A percentile compares a stretch with the other conserved stretches of the same genome.
Conservation (phyloP, 2,797 vertebrate genomes). For the Steatocranus sp. region DNA sequence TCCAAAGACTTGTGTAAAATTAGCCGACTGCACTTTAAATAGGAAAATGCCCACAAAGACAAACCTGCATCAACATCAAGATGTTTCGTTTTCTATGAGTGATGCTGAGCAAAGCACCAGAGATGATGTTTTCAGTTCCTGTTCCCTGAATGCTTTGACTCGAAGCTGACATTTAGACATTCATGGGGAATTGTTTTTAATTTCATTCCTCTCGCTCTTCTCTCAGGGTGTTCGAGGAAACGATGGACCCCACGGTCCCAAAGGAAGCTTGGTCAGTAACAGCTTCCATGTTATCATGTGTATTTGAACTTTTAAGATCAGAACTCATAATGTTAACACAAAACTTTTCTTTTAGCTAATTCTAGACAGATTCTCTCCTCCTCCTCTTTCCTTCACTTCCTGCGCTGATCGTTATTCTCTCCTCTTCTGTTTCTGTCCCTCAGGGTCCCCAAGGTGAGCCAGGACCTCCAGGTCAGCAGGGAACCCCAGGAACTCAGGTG, state of each 20-base stretch:
- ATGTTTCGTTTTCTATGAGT: neutral
- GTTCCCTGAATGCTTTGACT: fast-evolving
- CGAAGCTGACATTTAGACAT: neutral
- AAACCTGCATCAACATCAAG: fast-evolving
- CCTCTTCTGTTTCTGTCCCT: neutral
- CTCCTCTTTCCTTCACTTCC: neutral
- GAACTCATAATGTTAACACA: fast-evolving
- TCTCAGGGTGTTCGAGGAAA: slow-evolving; percentile 87
- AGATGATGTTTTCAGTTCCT: neutral
- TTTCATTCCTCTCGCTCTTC: neutral
- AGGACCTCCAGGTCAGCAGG: slow-evolving; percentile 89
- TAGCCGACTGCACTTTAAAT: fast-evolving
- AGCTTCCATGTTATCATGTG: fast-evolving
- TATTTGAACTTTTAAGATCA: neutral
- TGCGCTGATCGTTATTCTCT: neutral
- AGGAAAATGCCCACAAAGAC: fast-evolving
- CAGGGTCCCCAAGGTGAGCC: slow-evolving; percentile 92
- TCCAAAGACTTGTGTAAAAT: neutral
- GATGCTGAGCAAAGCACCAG: neutral
- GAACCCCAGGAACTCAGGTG: slow-evolving; percentile 86
- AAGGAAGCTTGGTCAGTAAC: slow-evolving; percentile 87
- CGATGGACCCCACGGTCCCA: slow-evolving; percentile 86
- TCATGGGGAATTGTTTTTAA: neutral
- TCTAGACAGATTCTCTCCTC: neutral
- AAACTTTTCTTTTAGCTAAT: neutral